A percentile compares a stretch with the other conserved stretches of the same genome.
phyloP scores from a whole-genome alignment of 2,888 invertebrate genomes.

The Allacma fusca region DNA sequence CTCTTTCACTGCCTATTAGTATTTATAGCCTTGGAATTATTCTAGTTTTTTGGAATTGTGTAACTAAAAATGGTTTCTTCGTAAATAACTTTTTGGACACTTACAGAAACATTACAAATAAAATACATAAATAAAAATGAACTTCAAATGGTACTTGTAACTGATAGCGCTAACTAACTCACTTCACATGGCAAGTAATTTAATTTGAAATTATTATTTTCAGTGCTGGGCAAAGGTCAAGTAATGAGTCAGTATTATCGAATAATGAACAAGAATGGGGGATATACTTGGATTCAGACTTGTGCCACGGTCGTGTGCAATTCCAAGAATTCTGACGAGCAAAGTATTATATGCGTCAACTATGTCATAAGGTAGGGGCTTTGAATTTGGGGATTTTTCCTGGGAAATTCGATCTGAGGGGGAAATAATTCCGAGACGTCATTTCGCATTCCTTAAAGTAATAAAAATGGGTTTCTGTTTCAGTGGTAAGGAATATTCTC shows the following conservation, averaged over 20 bases:
- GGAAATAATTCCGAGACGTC: not conserved
- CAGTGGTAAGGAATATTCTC: conserved; percentile 87
- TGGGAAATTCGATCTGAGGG: not conserved
- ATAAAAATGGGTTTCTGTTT: conserved; percentile 61
- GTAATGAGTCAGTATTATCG: conserved; percentile 95
- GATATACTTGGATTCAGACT: conserved; percentile 96
- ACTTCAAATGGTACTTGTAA: too few species aligned
- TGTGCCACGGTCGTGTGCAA: conserved; percentile 96
- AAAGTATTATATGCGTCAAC: conserved; percentile 96
- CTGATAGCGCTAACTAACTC: too few species aligned
- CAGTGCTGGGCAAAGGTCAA: conserved; percentile 96
- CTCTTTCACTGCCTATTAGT: too few species aligned
- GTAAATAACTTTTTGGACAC: too few species aligned
- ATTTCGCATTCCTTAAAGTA: too few species aligned
- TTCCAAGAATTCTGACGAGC: conserved; percentile 94
- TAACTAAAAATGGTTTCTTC: too few species aligned
- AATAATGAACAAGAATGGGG: conserved; percentile 91
- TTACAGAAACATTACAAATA: conserved; percentile 33
- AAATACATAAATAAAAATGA: not conserved
- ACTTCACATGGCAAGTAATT: too few species aligned
- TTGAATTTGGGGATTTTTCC: not conserved
- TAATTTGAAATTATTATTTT: too few species aligned
- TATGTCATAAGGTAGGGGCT: conserved; percentile 87
- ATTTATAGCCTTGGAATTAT: too few species aligned
- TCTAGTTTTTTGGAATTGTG: too few species aligned